Evolutionary conservation across 2,797 vertebrate genomes (phyloP).

Genomic region (Ctenochaetus hawaiiensis): DNA sequence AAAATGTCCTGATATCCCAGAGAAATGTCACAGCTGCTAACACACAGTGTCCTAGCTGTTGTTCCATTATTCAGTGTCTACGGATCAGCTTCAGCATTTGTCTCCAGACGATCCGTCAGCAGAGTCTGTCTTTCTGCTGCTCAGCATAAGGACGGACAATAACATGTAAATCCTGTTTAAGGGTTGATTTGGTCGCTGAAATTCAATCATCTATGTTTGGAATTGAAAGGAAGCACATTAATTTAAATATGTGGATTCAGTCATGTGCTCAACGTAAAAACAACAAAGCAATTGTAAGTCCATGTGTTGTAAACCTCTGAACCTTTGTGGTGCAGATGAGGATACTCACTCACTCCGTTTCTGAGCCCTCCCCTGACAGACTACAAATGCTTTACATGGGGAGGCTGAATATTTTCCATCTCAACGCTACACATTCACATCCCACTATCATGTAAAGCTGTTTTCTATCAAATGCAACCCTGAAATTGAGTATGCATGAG

Average conservation of each 20-base stretch:
- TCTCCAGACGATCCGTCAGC: constrained; percentile 49
- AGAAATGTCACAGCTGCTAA: constrained; percentile 48
- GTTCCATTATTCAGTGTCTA: constrained; percentile 64
- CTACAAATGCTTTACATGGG: constrained; percentile 64
- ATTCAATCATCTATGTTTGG: not conserved
- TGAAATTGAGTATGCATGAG: constrained; percentile 81
- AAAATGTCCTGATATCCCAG: constrained; percentile 47
- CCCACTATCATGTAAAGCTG: constrained; percentile 78
- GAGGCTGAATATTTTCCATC: constrained; percentile 71
- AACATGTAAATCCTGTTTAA: constrained; percentile 24
- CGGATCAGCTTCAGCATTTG: constrained; percentile 43
- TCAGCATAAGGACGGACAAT: constrained; percentile 24
- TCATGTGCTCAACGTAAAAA: not conserved
- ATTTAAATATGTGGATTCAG: constrained; percentile 14
- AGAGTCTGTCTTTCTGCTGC: constrained; percentile 21
- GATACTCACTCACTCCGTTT: constrained; percentile 40
- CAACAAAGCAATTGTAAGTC: not conserved
- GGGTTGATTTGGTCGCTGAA: not conserved
- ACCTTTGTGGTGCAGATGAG: constrained; percentile 32
- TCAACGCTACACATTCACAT: constrained; percentile 73
- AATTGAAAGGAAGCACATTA: not conserved
- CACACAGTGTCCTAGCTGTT: constrained; percentile 36
- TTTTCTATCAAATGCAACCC: constrained; percentile 76
- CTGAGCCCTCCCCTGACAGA: constrained; percentile 39
- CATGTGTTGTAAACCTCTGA: constrained; percentile 20